phyloP scores from a whole-genome alignment of 92 coral and sea anemone species.

The Palythoa caribaeorum region DNA sequence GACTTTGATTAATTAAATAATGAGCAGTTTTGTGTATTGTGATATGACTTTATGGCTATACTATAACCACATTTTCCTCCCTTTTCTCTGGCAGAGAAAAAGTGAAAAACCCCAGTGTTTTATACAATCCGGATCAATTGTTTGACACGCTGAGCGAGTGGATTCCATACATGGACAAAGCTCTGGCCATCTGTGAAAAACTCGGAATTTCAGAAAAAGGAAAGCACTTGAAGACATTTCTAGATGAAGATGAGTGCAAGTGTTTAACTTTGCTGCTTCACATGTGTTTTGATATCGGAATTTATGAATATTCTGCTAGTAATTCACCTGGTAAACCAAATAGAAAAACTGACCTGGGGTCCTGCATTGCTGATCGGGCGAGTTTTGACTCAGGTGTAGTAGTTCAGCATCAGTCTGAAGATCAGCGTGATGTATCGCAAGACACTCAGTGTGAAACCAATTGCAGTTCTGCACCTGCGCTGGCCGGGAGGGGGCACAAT shows the following conservation, averaged over 20 bases:
- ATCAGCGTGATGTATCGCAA: neutral
- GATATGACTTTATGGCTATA: no score
- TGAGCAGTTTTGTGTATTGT: no score
- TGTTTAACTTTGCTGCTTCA: slow-evolving; percentile 61
- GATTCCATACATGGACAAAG: slow-evolving; percentile 48
- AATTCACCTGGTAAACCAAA: neutral
- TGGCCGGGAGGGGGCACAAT: neutral
- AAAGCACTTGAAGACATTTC: slow-evolving; percentile 45
- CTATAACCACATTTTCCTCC: neutral
- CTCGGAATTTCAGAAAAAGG: slow-evolving; percentile 21
- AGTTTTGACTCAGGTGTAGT: neutral
- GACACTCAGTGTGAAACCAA: neutral
- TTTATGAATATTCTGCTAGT: slow-evolving; percentile 39
- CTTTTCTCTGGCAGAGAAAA: slow-evolving; percentile 66
- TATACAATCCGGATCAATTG: slow-evolving; percentile 57
- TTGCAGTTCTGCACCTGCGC: neutral
- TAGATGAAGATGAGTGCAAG: slow-evolving; percentile 47
- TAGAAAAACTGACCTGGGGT: neutral
- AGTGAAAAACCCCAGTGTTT: slow-evolving; percentile 60
- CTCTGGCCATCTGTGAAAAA: slow-evolving; percentile 21
- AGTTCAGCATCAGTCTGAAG: neutral
- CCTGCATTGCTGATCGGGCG: neutral
- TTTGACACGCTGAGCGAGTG: slow-evolving; percentile 41
- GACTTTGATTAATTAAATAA: no score
- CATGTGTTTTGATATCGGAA: slow-evolving; percentile 82